Conservation (phyloP, 2,113 vertebrate species). For the Colinus virginianus region DNA sequence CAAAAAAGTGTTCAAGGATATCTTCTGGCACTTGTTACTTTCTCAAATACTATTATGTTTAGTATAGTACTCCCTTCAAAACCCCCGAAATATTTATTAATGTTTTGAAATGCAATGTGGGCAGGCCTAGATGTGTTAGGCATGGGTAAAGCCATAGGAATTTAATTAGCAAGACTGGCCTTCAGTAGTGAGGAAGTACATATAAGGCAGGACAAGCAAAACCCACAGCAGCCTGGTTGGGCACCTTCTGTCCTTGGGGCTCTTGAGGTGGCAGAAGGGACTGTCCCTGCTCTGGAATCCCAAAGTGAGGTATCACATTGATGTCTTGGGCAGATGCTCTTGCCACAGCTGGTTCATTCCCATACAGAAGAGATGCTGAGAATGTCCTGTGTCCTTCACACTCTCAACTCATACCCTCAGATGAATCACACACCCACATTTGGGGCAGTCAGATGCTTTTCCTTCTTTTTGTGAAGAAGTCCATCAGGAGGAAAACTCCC, state of each 20-base stretch:
- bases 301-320: neutral
- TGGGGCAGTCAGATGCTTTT: neutral
- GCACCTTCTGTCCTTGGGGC: neutral
- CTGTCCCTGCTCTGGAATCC: neutral
- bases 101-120: neutral
- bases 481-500: neutral
- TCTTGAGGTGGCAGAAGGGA: neutral
- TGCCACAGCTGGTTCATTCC: too few species aligned
- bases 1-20: neutral
- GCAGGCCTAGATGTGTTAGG: neutral
- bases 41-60: neutral
- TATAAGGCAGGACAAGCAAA: neutral
- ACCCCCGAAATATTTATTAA: neutral
- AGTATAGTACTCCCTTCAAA: neutral
- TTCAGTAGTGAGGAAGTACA: neutral
- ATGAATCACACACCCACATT: rapidly evolving
- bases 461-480: neutral
- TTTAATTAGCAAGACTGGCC: neutral
- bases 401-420: rapidly evolving
- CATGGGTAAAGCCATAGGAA: neutral
- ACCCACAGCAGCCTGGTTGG: neutral
- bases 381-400: neutral
- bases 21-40: neutral
- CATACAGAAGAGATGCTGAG: neutral
- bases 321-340: neutral